Percentiles rank a stretch among this genome's conserved stretches.
Evolutionary conservation across 2,888 invertebrate species (phyloP).

Genomic region (Stictocephala bisonia): DNA sequence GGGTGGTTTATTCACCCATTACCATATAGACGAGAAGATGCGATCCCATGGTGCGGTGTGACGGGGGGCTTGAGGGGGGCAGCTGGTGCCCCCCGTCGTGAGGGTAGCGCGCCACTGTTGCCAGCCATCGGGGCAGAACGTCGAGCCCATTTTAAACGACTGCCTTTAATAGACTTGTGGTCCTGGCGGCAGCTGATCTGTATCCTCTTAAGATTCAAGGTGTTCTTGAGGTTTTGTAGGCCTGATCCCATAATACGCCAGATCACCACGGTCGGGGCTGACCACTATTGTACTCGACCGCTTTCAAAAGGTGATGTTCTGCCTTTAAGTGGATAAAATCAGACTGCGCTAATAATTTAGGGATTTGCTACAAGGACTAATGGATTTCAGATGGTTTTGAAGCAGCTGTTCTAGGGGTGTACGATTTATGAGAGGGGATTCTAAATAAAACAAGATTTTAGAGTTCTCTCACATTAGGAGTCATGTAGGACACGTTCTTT

Average conservation of each 20-base stretch:
- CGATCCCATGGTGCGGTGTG: conserved; percentile 13
- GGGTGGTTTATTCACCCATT: conserved; percentile 25
- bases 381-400: conserved; percentile 26
- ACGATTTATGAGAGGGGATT: conserved; percentile 20
- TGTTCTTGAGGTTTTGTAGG: conserved; percentile 40
- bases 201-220: conserved; percentile 22
- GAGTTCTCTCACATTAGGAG: conserved; percentile 12
- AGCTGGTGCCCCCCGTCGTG: conserved; percentile 21
- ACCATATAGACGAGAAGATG: conserved; percentile 38
- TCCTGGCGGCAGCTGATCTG: conserved; percentile 22
- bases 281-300: conserved; percentile 31
- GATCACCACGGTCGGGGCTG: background rate
- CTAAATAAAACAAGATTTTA: background rate
- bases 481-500: conserved; percentile 29
- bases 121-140: conserved; percentile 21
- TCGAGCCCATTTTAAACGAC: conserved; percentile 33
- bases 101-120: conserved; percentile 25
- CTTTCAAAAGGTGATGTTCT: conserved; percentile 19
- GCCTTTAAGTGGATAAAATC: conserved; percentile 40
- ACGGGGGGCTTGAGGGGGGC: background rate
- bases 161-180: conserved; percentile 37
- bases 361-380: conserved; percentile 27
- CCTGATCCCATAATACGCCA: conserved; percentile 26
- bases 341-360: conserved; percentile 16
- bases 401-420: background rate